These are phyloP conservation scores for Orgyia antiqua DNA, from an alignment of 2,888 invertebrate species.

Conservation along the genomic window DNA sequence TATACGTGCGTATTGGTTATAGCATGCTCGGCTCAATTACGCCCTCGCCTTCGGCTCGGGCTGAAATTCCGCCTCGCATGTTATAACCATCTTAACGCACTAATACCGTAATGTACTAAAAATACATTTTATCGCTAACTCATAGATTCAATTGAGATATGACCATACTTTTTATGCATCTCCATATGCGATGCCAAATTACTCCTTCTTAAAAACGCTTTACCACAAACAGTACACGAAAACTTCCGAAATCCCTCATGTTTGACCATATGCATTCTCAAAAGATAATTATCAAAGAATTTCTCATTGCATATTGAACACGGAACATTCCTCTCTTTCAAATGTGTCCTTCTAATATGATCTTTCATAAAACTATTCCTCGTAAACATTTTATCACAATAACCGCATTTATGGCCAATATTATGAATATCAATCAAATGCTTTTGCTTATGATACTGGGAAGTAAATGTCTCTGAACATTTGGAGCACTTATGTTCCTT, in stretches of 20 bases:
- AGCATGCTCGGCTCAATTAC: too few species aligned
- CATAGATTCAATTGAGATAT: slow-evolving; percentile 23
- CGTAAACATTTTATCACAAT: slow-evolving; percentile 63
- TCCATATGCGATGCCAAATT: slow-evolving; percentile 78
- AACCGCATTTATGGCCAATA: slow-evolving; percentile 58
- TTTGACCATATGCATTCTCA: slow-evolving; percentile 69
- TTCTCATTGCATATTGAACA: slow-evolving; percentile 61
- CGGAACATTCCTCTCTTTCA: slow-evolving; percentile 63
- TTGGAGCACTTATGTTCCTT: slow-evolving; percentile 61
- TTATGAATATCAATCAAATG: slow-evolving; percentile 72
- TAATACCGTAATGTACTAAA: too few species aligned
- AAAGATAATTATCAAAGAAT: slow-evolving; percentile 60
- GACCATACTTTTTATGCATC: slow-evolving; percentile 66
- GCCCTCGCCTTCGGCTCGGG: too few species aligned
- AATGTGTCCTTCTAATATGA: slow-evolving; percentile 61
- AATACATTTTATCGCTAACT: too few species aligned
- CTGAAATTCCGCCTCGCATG: too few species aligned
- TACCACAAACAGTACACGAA: slow-evolving; percentile 76
- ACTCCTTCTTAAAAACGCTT: slow-evolving; percentile 76
- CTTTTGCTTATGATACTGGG: slow-evolving; percentile 70
- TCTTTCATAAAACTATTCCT: slow-evolving; percentile 68
- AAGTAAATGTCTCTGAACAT: slow-evolving; percentile 66
- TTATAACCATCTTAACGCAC: too few species aligned
- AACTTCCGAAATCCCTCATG: slow-evolving; percentile 76
- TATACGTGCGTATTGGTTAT: too few species aligned